Evolutionary conservation across 53 echinoderm and acorn worm species (phyloP), one percentile per base, ranked within the genome.

Genomic region (Henricia sp.): DNA sequence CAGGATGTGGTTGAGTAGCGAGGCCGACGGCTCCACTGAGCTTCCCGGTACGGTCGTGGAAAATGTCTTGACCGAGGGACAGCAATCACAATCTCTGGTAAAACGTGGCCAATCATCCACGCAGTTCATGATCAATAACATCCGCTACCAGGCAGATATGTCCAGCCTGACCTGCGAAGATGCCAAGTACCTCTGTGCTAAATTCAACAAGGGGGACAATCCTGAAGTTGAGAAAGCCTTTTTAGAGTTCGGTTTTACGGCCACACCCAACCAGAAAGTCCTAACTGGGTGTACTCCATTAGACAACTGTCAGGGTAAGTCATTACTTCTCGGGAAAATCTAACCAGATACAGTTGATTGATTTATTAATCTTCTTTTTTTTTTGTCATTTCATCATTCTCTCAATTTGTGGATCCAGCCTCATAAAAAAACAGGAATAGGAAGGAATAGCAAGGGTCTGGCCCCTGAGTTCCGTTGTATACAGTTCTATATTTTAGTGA

Each of bases 291-390:
- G 96, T 65, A 67, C 82, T 44, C 52, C 67, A 38, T 65, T 92
- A 41, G 67, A 82, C 23, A 89, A 87, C 21, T 95, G 95, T 67
- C 76, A 88, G 92, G 95, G 95, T 95, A 87, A 82, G 73, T 23
- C 26, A 51, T n/a, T n/a, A n/a, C n/a, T n/a, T n/a, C 20, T 36
- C 6, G 0, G 26, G 21, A n/a, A n/a, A n/a, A n/a, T n/a, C n/a
- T n/a, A n/a, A n/a, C n/a, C n/a, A n/a, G n/a, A n/a, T 13, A 44
- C 44, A 6, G 6, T 25, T 9, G 19, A 59, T 6, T 59, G 60
- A 8, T 9, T 37, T 52, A 20, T 40, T 46, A 32, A 36, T 74
- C 50, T 52, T 37, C 24, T 27, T 34, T 51, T 24, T 74, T 52
- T 52, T 20, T 26, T 50, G 20, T 33, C 4, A 9, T 30, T 74